A percentile compares a stretch with the other conserved stretches of the same genome.
phyloP scores from a whole-genome alignment of 2,888 invertebrate species.

The Leptarthrus brevirostris region DNA sequence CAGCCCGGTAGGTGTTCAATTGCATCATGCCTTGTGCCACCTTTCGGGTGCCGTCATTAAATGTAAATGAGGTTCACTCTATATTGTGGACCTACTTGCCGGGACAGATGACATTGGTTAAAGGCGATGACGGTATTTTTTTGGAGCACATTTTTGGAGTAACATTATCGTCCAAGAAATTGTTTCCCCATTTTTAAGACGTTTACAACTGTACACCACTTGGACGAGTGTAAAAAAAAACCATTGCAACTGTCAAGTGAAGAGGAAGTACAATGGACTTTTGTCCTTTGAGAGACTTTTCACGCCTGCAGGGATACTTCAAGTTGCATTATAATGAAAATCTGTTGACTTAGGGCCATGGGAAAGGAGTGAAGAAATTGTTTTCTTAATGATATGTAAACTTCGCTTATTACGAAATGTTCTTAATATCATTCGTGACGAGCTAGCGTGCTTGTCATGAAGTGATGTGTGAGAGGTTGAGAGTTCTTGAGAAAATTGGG shows the following conservation, averaged over 20 bases:
- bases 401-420: too few species aligned
- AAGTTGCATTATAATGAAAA: neutral
- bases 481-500: too few species aligned
- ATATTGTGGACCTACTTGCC: neutral
- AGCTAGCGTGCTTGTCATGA: too few species aligned
- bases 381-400: neutral
- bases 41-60: neutral
- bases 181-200: neutral
- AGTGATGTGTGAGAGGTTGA: too few species aligned
- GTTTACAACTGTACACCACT: neutral
- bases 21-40: neutral
- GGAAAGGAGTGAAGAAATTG: neutral
- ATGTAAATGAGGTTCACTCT: neutral
- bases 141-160: neutral
- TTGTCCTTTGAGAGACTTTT: conserved; percentile 3
- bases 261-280: neutral
- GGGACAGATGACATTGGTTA: neutral
- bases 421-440: too few species aligned
- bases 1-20: conserved; percentile 19
- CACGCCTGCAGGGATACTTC: neutral
- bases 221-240: neutral
- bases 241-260: neutral
- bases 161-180: neutral
- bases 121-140: neutral
- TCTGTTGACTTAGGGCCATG: neutral